These are phyloP conservation scores for Thaleichthys pacificus DNA, from an alignment of 2,797 vertebrate genomes.

Conservation along the genomic window DNA sequence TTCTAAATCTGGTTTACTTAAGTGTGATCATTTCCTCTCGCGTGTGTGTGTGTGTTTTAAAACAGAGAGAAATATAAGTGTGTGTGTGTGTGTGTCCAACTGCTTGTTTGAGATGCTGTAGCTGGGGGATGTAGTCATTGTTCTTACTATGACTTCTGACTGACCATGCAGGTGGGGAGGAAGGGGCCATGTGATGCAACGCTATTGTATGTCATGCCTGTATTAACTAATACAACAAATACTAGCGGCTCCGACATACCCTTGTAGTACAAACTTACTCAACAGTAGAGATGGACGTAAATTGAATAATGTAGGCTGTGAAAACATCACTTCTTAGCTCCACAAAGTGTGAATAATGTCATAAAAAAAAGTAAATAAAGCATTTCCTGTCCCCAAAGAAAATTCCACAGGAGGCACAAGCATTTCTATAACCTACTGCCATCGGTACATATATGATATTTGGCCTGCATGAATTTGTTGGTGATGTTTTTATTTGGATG, in stretches of 20 bases:
- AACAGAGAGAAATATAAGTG: no score
- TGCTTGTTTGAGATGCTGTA: conserved; percentile 27
- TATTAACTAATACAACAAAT: conserved; percentile 44
- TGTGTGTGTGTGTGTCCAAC: conserved; percentile 19
- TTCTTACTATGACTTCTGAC: conserved; percentile 64
- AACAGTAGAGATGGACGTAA: neutral
- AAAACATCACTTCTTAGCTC: neutral
- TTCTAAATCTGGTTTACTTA: conserved; percentile 41
- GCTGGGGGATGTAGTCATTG: conserved; percentile 69
- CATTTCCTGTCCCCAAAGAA: neutral
- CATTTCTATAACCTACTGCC: neutral
- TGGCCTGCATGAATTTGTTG: neutral
- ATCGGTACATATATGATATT: neutral
- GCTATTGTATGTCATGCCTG: conserved; percentile 61
- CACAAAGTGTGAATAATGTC: neutral
- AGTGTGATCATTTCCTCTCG: conserved; percentile 53
- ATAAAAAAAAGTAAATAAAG: neutral
- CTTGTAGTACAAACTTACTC: neutral
- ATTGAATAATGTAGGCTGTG: neutral
- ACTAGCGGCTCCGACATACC: conserved; percentile 20
- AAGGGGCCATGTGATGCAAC: conserved; percentile 62
- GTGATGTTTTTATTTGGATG: neutral
- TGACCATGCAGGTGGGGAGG: conserved; percentile 76
- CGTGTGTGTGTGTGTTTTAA: conserved; percentile 6
- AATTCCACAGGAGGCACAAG: neutral